Evolutionary conservation across 2,797 vertebrate species (phyloP).

Genomic region (Sebastes trivittatus): DNA sequence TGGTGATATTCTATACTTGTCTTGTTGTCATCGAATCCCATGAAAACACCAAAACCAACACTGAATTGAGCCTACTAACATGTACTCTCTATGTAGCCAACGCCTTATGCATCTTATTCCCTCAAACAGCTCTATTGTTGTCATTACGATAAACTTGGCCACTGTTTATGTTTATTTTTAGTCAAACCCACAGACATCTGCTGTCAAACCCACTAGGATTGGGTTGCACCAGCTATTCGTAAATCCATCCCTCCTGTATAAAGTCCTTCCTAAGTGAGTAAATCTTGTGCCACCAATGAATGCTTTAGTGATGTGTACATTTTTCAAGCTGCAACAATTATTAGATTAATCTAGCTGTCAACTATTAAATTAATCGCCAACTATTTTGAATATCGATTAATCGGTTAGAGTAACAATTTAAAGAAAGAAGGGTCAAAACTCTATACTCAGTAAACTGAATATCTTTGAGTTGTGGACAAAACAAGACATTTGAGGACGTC

Average conservation of each 20-base stretch:
- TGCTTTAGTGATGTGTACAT: background rate
- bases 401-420: too few relatives aligned
- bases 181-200: background rate
- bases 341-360: too few relatives aligned
- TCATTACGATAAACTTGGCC: background rate
- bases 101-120: background rate
- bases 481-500: too few relatives aligned
- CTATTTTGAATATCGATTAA: too few relatives aligned
- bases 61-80: background rate
- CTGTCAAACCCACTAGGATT: background rate
- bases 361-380: too few relatives aligned
- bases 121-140: background rate
- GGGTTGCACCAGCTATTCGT: background rate
- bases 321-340: too few relatives aligned
- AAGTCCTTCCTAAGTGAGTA: background rate
- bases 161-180: background rate
- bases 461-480: too few relatives aligned
- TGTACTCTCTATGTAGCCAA: background rate
- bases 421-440: fast-evolving
- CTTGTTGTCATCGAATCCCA: background rate
- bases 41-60: background rate
- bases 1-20: background rate
- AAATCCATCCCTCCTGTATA: background rate
- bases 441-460: too few relatives aligned
- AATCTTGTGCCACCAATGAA: background rate